phyloP scores from a whole-genome alignment of 2,888 invertebrate genomes.

The Therioaphis trifolii region DNA sequence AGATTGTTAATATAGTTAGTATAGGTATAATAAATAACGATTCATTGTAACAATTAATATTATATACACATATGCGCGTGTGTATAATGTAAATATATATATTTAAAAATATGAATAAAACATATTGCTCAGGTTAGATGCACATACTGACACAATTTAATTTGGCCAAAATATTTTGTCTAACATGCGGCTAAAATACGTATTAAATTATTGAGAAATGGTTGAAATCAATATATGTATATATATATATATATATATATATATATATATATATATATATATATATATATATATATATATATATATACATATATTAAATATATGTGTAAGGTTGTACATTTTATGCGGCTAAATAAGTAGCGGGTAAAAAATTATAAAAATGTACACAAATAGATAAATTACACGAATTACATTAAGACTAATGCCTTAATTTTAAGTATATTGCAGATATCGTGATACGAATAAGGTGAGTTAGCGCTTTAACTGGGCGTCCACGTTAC shows the following conservation, averaged over 20 bases:
- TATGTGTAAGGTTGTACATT: not conserved
- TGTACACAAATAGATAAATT: not conserved
- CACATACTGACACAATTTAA: constrained; percentile 47
- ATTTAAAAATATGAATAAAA: constrained; percentile 35
- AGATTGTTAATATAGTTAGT: constrained; percentile 58
- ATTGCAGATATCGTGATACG: not conserved
- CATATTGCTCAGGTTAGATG: constrained; percentile 49
- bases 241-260: too few relatives aligned
- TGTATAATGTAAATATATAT: constrained; percentile 12
- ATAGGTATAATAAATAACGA: too few relatives aligned
- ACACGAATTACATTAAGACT: not conserved
- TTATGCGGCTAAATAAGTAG: not conserved
- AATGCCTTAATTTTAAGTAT: constrained; percentile 6
- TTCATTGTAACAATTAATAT: constrained; percentile 12
- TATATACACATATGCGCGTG: constrained; percentile 29
- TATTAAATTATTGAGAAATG: constrained; percentile 6
- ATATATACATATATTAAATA: too few relatives aligned
- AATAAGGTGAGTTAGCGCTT: constrained; percentile 5
- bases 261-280: too few relatives aligned
- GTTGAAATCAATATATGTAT: constrained; percentile 11
- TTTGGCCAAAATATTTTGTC: constrained; percentile 19
- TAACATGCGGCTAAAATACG: constrained; percentile 37
- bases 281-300: too few relatives aligned
- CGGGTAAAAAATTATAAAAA: not conserved
- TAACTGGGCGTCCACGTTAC: constrained; percentile 13